phyloP scores from a whole-genome alignment of 2,888 invertebrate genomes.

The Drosophila hawaiiensis region DNA sequence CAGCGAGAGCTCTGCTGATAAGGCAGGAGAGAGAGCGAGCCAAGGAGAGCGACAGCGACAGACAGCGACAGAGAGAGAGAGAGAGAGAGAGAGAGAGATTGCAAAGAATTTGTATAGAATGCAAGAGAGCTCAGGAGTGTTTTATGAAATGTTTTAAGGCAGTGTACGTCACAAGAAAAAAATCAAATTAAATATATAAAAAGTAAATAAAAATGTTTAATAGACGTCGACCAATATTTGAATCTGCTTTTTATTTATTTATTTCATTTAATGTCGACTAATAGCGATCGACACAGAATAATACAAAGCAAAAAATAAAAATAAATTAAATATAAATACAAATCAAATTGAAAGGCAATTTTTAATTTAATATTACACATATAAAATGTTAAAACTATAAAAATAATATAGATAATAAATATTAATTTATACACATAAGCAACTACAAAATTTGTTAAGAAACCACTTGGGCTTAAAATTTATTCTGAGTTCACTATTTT shows the following conservation, averaged over 20 bases:
- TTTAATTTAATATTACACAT: background rate
- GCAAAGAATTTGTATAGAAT: constrained; percentile 1
- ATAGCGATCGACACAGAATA: background rate
- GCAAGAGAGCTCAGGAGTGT: background rate
- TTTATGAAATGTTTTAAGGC: constrained; percentile 9
- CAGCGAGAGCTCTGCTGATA: constrained; percentile 11
- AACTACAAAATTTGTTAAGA: background rate
- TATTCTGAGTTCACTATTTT: background rate
- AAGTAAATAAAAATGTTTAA: background rate
- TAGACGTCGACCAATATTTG: background rate
- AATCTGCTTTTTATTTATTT: background rate
- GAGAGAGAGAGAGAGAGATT: background rate
- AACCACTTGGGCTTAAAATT: background rate
- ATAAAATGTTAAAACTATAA: background rate
- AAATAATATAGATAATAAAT: background rate
- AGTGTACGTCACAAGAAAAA: constrained; percentile 2
- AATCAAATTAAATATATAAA: background rate
- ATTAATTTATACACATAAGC: background rate
- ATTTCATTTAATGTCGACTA: background rate
- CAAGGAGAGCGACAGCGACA: background rate
- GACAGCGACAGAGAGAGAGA: background rate
- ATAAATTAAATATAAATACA: background rate
- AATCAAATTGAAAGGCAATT: background rate
- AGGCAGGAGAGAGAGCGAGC: background rate
- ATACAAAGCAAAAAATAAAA: background rate